phyloP scores from a whole-genome alignment of 2,888 invertebrate genomes.

The Ormia ochracea region DNA sequence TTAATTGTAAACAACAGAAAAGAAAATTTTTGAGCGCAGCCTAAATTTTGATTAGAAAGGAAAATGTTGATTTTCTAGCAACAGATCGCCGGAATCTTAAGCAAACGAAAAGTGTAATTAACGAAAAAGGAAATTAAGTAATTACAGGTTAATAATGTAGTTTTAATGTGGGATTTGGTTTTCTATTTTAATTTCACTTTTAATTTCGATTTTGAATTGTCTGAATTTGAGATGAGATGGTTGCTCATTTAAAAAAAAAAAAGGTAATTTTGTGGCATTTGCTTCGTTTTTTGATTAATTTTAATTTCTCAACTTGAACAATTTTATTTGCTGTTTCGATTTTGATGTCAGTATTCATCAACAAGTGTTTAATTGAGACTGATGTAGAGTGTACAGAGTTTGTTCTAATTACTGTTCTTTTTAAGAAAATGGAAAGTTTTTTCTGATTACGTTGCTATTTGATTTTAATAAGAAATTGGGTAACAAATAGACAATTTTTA shows the following conservation, averaged over 20 bases:
- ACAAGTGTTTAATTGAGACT: slow-evolving; percentile 9
- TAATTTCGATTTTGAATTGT: not conserved
- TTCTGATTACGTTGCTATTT: not conserved
- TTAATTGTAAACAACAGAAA: slow-evolving; percentile 13
- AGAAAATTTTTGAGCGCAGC: slow-evolving; percentile 22
- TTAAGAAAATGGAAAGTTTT: not conserved
- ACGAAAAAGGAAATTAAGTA: slow-evolving; percentile 9
- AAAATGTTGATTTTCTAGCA: not conserved
- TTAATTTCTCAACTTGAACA: slow-evolving; percentile 15
- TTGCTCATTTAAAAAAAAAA: slow-evolving; percentile 2
- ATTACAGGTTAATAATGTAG: slow-evolving; percentile 30
- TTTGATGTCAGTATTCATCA: slow-evolving; percentile 32
- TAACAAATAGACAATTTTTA: slow-evolving; percentile 14
- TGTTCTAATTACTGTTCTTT: not conserved
- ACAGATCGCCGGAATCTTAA: slow-evolving; percentile 12
- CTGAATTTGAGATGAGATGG: not conserved
- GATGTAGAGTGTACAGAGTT: not conserved
- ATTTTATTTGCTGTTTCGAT: slow-evolving; percentile 44
- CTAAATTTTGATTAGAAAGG: slow-evolving; percentile 34
- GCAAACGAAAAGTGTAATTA: slow-evolving; percentile 46
- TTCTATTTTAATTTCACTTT: slow-evolving; percentile 9
- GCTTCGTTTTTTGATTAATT: slow-evolving; percentile 41
- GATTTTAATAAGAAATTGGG: slow-evolving; percentile 22
- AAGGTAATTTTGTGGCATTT: slow-evolving; percentile 52
- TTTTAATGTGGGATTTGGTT: slow-evolving; percentile 36